Evolutionary conservation across 2,888 invertebrate genomes (phyloP), one percentile per base, ranked within the genome.

Genomic region (Heliconius hortense): DNA sequence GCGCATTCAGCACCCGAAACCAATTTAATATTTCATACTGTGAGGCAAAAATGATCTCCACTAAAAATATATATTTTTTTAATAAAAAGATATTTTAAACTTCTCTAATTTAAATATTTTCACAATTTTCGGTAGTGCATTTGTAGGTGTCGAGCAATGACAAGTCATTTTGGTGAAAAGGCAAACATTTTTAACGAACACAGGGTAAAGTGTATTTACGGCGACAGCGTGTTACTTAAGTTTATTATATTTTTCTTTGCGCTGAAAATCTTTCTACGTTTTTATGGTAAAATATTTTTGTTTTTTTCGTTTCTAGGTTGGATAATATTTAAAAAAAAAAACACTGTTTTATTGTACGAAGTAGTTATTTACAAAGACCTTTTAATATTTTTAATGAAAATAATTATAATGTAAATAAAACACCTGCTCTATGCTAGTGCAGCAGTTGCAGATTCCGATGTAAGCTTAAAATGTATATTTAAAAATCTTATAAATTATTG

Each of bases 1-100:
- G 72, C 63, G 48, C 63, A 62, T 69, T 62, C 43, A 74, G 60
- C 66, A 48, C 48, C 28, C 74, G 48, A 43, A 74, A 69, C 68
- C 31, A 60, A 43, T 69, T 69, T 53, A 35, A 74, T 60, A 74
- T 74, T 74, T 48, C 63, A 69, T 48, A 62, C 31, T 31, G 18
- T 24, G 53, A 28, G 24, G 31, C 53, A 69, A 74, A 71, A 60
- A 35, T 21, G n/a, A 39, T 60, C 35, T 39, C 35, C 15, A 39
- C 4, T 24, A 39, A 39, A 39, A 60, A 7, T 2, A 39, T 31
- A 0, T 39, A 24, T 39, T 60, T 60, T 15, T 70, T 60, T 35
- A 5, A 10, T 59, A 26, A 60, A 71, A 71, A 62, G 18, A 31
- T 15, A 24, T 69, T 56, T 56, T 24, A 31, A 69, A 56, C 31